phyloP scores from a whole-genome alignment of 2,888 invertebrate species.

The Eremobia ochroleuca region DNA sequence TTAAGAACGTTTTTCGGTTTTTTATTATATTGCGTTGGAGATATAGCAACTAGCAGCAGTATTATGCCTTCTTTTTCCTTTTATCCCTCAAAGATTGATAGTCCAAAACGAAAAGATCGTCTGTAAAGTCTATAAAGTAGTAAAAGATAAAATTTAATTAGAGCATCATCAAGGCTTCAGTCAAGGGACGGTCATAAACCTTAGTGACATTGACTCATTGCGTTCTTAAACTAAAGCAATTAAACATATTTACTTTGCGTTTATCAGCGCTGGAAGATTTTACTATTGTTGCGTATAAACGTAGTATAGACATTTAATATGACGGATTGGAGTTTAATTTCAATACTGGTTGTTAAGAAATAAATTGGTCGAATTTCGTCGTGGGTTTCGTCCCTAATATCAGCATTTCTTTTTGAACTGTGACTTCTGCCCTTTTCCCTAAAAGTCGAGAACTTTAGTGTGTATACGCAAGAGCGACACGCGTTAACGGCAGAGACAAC shows the following conservation, averaged over 20 bases:
- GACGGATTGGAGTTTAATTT: slow-evolving; percentile 14
- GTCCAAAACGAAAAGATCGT: slow-evolving; percentile 47
- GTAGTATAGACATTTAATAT: slow-evolving; percentile 43
- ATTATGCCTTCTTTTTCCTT: neutral
- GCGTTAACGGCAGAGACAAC: neutral
- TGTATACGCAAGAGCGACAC: neutral
- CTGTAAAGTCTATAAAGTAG: slow-evolving; percentile 57
- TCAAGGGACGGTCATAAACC: slow-evolving; percentile 56
- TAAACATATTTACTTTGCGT: slow-evolving; percentile 65
- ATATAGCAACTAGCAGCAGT: neutral
- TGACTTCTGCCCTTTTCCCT: neutral
- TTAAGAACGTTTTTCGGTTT: neutral
- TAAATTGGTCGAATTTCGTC: neutral
- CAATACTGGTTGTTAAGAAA: neutral
- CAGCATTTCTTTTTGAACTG: neutral
- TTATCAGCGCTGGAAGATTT: slow-evolving; percentile 69
- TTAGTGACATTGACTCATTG: slow-evolving; percentile 71
- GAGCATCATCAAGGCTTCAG: slow-evolving; percentile 55
- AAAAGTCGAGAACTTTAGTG: neutral
- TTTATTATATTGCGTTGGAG: neutral
- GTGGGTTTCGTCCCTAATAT: neutral
- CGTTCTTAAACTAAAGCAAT: slow-evolving; percentile 68
- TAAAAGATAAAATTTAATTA: slow-evolving; percentile 63
- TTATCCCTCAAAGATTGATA: slow-evolving; percentile 37
- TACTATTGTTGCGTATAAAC: slow-evolving; percentile 55